Conservation (phyloP, 2,797 vertebrate genomes). For the Choloepus didactylus region DNA sequence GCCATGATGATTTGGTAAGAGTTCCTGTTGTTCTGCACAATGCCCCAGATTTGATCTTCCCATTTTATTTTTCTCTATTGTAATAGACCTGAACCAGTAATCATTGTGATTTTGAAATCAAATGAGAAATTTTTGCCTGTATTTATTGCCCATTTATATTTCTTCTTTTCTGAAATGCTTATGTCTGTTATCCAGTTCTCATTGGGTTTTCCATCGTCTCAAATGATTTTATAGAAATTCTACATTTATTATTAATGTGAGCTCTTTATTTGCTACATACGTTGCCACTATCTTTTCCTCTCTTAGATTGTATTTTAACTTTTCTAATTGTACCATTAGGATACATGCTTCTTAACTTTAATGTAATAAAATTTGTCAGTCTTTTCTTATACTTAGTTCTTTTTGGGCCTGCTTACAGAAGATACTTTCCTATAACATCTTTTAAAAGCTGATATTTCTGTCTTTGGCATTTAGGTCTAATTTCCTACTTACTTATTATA, state of each 20-base stretch:
- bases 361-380: background rate
- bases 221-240: background rate
- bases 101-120: background rate
- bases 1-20: too few species aligned
- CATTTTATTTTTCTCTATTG: background rate
- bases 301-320: background rate
- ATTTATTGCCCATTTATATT: background rate
- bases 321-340: background rate
- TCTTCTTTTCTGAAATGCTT: too few species aligned
- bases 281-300: background rate
- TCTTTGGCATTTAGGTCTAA: background rate
- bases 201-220: background rate
- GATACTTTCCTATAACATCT: background rate
- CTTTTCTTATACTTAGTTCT: background rate
- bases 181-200: too few species aligned
- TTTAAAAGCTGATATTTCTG: background rate
- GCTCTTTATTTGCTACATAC: background rate
- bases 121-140: background rate
- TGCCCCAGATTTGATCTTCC: background rate
- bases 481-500: background rate
- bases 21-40: background rate
- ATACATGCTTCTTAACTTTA: background rate
- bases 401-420: background rate
- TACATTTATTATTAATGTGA: background rate
- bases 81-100: background rate